Evolutionary conservation across 2,113 vertebrate genomes (phyloP).

Genomic region (Limnothrissa miodon): DNA sequence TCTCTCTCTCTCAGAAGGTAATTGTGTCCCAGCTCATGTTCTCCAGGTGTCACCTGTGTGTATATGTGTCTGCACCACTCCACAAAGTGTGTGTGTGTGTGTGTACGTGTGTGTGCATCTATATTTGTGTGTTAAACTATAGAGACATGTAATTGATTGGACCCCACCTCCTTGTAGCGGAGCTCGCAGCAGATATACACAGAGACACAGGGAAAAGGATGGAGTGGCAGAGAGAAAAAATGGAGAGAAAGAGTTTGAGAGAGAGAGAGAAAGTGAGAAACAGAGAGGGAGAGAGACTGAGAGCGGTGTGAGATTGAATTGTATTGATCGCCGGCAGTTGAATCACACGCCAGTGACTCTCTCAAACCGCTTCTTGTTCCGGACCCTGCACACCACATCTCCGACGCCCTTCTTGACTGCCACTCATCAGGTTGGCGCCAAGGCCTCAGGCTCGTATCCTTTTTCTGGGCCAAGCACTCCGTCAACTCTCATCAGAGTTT

Average conservation of each 20-base stretch:
- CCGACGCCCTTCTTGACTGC: not conserved
- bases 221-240: not conserved
- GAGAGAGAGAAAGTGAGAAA: not conserved
- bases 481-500: not conserved
- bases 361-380: conserved; percentile 18
- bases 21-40: not conserved
- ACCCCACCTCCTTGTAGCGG: not conserved
- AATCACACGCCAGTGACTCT: conserved; percentile 60
- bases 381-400: not conserved
- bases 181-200: not conserved
- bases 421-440: not conserved
- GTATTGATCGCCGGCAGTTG: conserved; percentile 61
- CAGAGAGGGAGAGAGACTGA: not conserved
- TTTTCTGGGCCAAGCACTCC: not conserved
- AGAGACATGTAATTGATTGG: conserved; percentile 6
- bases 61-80: not conserved
- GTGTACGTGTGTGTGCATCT: conserved; percentile 12
- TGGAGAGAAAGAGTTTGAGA: not conserved
- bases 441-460: not conserved
- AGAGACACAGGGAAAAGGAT: not conserved
- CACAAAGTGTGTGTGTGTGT: not conserved
- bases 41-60: not conserved
- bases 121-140: not conserved
- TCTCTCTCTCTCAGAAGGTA: not conserved
- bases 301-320: conserved; percentile 50